phyloP scores from a whole-genome alignment of 1,140 invertebrate genomes.

The Elysia chlorotica region DNA sequence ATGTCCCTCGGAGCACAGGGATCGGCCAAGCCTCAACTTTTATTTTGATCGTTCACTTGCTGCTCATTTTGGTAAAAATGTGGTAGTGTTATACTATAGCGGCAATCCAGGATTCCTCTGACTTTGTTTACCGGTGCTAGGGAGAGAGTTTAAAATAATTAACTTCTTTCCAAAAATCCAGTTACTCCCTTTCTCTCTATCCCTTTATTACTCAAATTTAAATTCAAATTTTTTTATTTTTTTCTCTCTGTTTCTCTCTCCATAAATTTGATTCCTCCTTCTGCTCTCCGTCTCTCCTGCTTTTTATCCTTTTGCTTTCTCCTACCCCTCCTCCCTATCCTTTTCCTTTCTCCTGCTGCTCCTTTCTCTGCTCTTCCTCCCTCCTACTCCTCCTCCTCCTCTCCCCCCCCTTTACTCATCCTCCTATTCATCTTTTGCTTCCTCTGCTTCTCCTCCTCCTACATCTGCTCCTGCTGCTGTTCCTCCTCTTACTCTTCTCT shows the following conservation, averaged over 20 bases:
- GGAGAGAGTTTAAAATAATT: no score
- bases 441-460: not conserved
- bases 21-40: no score
- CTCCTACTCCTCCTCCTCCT: not conserved
- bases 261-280: not conserved
- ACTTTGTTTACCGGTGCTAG: no score
- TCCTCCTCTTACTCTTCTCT: not conserved
- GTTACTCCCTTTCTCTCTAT: no score
- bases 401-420: not conserved
- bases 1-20: no score
- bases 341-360: not conserved
- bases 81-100: no score
- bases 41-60: no score
- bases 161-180: no score
- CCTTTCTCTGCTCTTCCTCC: not conserved
- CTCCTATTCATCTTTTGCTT: not conserved
- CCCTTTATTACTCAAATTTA: no score
- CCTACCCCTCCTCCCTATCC: no score
- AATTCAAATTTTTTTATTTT: not conserved
- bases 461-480: not conserved
- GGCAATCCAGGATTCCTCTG: no score
- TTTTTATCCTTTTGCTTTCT: not conserved
- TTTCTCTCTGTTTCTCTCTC: not conserved
- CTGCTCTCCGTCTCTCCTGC: not conserved
- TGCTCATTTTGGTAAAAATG: no score